A percentile compares a stretch with the other conserved stretches of the same genome.
Conservation (phyloP, 2,888 invertebrate genomes). For the Coleophora flavipennella region DNA sequence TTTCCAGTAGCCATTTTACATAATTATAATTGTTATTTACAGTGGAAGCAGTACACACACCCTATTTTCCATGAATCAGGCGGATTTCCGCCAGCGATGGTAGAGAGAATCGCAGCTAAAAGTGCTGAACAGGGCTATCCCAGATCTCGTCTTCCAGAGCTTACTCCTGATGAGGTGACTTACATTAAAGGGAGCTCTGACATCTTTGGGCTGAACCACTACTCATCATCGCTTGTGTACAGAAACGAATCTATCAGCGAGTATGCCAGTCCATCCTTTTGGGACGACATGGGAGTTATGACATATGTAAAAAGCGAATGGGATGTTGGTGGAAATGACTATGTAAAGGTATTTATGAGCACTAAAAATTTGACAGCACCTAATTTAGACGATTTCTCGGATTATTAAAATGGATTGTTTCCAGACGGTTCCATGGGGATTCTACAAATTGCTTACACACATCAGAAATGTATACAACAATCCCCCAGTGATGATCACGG, state of each 20-base stretch:
- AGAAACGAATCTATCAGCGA: conserved; percentile 26
- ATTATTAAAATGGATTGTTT: too few species aligned
- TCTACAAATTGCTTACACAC: conserved; percentile 64
- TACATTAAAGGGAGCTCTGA: conserved; percentile 73
- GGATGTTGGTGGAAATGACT: conserved; percentile 14
- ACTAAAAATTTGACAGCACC: neutral
- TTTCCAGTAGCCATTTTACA: too few species aligned
- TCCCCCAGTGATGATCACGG: conserved; percentile 66
- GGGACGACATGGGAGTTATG: conserved; percentile 24
- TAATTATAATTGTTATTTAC: conserved; percentile 18
- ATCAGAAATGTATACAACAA: conserved; percentile 59
- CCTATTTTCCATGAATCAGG: conserved; percentile 74
- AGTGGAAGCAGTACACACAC: conserved; percentile 72
- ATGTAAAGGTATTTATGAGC: conserved; percentile 13
- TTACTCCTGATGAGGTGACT: conserved; percentile 72
- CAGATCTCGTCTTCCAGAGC: conserved; percentile 71
- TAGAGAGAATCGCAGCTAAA: conserved; percentile 62
- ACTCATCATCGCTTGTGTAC: conserved; percentile 63
- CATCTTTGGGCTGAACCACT: conserved; percentile 81
- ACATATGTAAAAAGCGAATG: conserved; percentile 16
- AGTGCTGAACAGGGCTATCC: conserved; percentile 71
- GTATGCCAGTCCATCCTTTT: conserved; percentile 22
- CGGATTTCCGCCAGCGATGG: conserved; percentile 75
- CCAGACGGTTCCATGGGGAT: conserved; percentile 66
- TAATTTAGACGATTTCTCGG: neutral